These are phyloP conservation scores for Falco peregrinus DNA, from an alignment of 2,797 vertebrate species.

Conservation along the genomic window DNA sequence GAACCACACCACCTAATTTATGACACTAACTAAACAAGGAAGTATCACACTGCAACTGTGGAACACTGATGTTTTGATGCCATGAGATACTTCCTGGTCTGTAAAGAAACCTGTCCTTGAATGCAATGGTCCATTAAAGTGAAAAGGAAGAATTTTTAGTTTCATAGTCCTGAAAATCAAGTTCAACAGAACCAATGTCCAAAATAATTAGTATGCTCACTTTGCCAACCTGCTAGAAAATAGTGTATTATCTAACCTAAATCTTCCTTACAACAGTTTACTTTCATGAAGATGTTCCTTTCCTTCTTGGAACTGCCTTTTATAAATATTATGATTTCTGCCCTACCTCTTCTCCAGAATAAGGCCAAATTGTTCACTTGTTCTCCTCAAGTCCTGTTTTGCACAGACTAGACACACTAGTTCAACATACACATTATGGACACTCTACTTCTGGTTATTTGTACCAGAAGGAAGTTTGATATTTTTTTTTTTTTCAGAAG, in stretches of 20 bases:
- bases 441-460: not conserved
- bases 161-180: not conserved
- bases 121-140: not conserved
- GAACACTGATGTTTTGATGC: not conserved
- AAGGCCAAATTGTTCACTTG: not conserved
- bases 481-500: not conserved
- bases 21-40: not conserved
- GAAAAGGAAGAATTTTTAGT: not conserved
- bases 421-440: not conserved
- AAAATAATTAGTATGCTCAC: not conserved
- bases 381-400: not conserved
- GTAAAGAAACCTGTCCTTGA: not conserved
- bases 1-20: not conserved
- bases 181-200: not conserved
- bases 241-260: not conserved
- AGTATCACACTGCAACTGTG: not conserved
- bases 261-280: not conserved
- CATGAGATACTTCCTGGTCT: not conserved
- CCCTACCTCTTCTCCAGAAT: not conserved
- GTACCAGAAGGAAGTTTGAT: not conserved
- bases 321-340: not conserved
- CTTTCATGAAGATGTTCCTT: not conserved
- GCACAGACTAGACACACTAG: not conserved
- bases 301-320: not conserved
- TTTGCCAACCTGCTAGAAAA: not conserved